Percentiles rank a stretch among this genome's conserved stretches.
phyloP scores from a whole-genome alignment of 2,888 invertebrate species.

The Agrochola circellaris region DNA sequence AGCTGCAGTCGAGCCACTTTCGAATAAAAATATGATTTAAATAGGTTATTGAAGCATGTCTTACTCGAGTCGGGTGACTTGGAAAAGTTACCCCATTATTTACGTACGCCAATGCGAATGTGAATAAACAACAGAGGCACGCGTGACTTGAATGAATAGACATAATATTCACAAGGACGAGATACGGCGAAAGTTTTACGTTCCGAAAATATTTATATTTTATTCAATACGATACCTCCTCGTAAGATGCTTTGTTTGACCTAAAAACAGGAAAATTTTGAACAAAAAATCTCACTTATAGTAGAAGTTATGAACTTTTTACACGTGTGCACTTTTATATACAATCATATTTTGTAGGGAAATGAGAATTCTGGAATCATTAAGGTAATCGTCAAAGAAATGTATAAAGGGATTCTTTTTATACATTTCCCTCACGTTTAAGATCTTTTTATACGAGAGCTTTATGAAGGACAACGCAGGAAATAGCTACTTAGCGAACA shows the following conservation, averaged over 20 bases:
- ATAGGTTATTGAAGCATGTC: slow-evolving; percentile 57
- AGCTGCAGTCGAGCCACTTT: slow-evolving; percentile 9
- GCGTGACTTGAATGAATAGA: slow-evolving; percentile 86
- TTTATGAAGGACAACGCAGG: slow-evolving; percentile 17
- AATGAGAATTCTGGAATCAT: slow-evolving; percentile 4
- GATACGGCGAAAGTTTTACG: slow-evolving; percentile 77
- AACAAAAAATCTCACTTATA: slow-evolving; percentile 9
- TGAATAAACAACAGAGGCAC: slow-evolving; percentile 83
- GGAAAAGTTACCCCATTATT: slow-evolving; percentile 83
- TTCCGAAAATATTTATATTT: slow-evolving; percentile 80
- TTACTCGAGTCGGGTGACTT: slow-evolving; percentile 71
- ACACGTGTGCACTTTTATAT: slow-evolving; percentile 14
- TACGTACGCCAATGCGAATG: slow-evolving; percentile 82
- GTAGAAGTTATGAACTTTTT: slow-evolving; percentile 11
- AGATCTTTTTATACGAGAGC: slow-evolving; percentile 31
- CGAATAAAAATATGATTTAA: slow-evolving; percentile 42
- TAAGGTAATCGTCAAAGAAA: slow-evolving; percentile 7
- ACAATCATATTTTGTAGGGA: slow-evolving; percentile 4
- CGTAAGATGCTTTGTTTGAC: slow-evolving; percentile 46
- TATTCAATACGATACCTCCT: slow-evolving; percentile 74
- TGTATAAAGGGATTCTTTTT: slow-evolving; percentile 6
- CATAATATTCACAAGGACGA: slow-evolving; percentile 76
- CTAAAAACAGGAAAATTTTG: slow-evolving; percentile 36
- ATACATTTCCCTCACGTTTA: slow-evolving; percentile 1
- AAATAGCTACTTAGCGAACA: slow-evolving; percentile 9